Evolutionary conservation across 2,797 vertebrate genomes (phyloP).

Genomic region (Phrynocephalus guinanensis): DNA sequence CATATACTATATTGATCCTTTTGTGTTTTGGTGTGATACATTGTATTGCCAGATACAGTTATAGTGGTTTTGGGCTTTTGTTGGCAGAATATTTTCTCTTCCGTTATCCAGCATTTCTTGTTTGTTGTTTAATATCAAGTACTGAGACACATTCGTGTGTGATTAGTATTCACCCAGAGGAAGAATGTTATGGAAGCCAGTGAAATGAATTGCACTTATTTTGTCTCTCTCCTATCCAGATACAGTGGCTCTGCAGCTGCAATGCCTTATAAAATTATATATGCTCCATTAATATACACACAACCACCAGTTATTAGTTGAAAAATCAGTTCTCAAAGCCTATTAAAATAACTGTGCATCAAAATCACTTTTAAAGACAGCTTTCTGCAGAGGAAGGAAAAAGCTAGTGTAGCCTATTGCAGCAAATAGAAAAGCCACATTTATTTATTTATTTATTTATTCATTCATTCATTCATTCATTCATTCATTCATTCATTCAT

Average conservation of each 20-base stretch:
- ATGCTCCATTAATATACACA: conserved; percentile 12
- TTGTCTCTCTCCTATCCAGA: background rate
- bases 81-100: background rate
- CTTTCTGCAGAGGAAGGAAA: background rate
- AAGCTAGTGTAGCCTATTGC: background rate
- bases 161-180: conserved; percentile 3
- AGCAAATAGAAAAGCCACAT: background rate
- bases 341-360: background rate
- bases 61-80: background rate
- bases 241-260: background rate
- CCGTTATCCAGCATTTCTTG: conserved; percentile 11
- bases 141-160: background rate
- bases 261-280: conserved; percentile 18
- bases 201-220: conserved; percentile 6
- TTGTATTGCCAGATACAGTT: background rate
- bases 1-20: too few species aligned
- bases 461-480: too few species aligned
- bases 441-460: too few species aligned
- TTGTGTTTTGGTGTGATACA: too few species aligned
- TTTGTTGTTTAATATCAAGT: background rate
- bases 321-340: background rate
- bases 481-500: too few species aligned
- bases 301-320: conserved; percentile 1
- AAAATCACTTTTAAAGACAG: background rate
- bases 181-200: background rate